Conservation (phyloP, 2,113 vertebrate species). For the Phyllostomus hastatus region DNA sequence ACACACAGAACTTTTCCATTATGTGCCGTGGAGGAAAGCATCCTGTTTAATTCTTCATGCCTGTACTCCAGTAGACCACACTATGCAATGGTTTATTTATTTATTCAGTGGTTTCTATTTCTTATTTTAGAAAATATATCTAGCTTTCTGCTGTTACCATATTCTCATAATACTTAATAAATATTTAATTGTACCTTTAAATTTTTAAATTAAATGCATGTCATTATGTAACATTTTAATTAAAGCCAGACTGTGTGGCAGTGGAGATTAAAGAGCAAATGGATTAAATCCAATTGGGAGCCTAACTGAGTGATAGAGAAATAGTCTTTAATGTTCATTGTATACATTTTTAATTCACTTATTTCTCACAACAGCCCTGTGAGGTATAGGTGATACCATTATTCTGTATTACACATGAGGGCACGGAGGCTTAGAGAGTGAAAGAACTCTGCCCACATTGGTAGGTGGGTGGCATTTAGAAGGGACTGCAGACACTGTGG, state of each 20-base stretch:
- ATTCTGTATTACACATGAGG: background rate
- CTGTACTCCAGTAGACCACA: background rate
- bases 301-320: background rate
- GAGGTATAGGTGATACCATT: background rate
- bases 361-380: background rate
- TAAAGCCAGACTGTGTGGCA: background rate
- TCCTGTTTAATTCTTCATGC: background rate
- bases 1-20: background rate
- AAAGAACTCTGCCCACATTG: background rate
- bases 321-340: background rate
- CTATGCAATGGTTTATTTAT: background rate
- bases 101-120: background rate
- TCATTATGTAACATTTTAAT: background rate
- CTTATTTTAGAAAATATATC: background rate
- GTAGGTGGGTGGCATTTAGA: background rate
- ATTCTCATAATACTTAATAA: background rate
- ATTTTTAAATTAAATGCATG: background rate
- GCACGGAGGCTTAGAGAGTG: background rate
- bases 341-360: background rate
- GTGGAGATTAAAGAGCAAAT: background rate
- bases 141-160: background rate
- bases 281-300: background rate
- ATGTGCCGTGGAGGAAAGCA: background rate
- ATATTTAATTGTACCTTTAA: background rate
- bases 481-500: background rate